Evolutionary conservation across 1,140 invertebrate genomes (phyloP).

Genomic region (Temnothorax longispinosus): DNA sequence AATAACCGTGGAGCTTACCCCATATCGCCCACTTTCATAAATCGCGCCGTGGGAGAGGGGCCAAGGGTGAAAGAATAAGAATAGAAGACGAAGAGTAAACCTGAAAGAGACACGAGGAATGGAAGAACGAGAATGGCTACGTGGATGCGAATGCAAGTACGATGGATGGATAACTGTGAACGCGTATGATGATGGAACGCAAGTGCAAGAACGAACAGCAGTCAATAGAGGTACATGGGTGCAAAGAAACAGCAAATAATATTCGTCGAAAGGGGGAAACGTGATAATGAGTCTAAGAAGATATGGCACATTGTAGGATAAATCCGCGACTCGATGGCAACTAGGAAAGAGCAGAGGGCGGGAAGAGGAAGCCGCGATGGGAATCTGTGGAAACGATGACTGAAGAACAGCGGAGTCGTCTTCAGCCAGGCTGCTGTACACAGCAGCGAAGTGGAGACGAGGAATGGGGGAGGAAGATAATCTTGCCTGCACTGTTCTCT

Average conservation of each 20-base stretch:
- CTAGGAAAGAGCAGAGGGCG: not conserved
- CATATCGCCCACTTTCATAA: conserved; percentile 65
- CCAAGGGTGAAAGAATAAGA: conserved; percentile 42
- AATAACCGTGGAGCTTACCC: conserved; percentile 65
- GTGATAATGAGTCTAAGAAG: conserved; percentile 65
- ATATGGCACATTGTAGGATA: conserved; percentile 33
- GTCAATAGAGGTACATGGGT: not conserved
- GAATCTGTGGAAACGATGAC: conserved; percentile 41
- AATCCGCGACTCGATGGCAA: conserved; percentile 45
- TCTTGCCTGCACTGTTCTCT: conserved; percentile 60
- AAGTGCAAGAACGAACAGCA: not conserved
- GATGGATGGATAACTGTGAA: not conserved
- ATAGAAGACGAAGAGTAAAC: conserved; percentile 34
- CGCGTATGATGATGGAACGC: not conserved
- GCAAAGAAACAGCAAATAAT: conserved; percentile 57
- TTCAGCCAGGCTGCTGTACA: conserved; percentile 47
- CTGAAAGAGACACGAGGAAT: not conserved
- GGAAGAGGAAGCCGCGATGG: not conserved
- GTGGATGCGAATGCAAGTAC: not conserved
- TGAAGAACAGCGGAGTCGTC: conserved; percentile 50
- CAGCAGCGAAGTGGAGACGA: conserved; percentile 33
- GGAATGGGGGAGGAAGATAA: conserved; percentile 54
- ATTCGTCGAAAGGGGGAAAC: conserved; percentile 24
- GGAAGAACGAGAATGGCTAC: not conserved
- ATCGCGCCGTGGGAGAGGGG: conserved; percentile 35